Evolutionary conservation across 2,888 invertebrate species (phyloP).

Genomic region (Branchellion lobata): DNA sequence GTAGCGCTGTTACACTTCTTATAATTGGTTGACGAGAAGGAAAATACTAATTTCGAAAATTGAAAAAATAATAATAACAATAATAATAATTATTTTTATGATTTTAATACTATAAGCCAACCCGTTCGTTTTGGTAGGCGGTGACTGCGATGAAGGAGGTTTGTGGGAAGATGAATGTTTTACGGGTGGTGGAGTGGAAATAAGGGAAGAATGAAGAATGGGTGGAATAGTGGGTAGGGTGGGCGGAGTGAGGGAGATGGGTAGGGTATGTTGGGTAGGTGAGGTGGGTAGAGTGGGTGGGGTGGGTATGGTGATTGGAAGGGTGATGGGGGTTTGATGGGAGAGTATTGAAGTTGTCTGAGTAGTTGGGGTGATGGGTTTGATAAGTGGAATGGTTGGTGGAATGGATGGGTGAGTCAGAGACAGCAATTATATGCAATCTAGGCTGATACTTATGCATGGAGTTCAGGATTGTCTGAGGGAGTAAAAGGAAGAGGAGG

Average conservation of each 20-base stretch:
- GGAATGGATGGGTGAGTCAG: too few species aligned
- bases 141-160: constrained; percentile 39
- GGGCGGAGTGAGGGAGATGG: constrained; percentile 37
- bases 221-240: constrained; percentile 33
- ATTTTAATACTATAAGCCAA: not conserved
- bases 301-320: too few species aligned
- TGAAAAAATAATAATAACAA: not conserved
- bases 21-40: too few species aligned
- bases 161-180: constrained; percentile 39
- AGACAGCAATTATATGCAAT: constrained; percentile 25
- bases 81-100: not conserved
- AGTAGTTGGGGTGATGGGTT: constrained; percentile 30
- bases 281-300: too few species aligned
- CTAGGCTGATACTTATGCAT: constrained; percentile 46
- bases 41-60: not conserved
- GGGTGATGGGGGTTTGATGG: not conserved
- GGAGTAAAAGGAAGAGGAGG: too few species aligned
- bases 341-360: too few species aligned
- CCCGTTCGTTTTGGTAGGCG: constrained; percentile 44
- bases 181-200: constrained; percentile 19
- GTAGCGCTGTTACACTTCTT: too few species aligned
- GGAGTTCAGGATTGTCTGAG: constrained; percentile 43
- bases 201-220: not conserved
- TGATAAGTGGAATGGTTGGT: not conserved
- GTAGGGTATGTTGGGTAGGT: not conserved